Evolutionary conservation across 2,888 invertebrate species (phyloP), one percentile per base, ranked within the genome.

Genomic region (Eutolmus rufibarbis): DNA sequence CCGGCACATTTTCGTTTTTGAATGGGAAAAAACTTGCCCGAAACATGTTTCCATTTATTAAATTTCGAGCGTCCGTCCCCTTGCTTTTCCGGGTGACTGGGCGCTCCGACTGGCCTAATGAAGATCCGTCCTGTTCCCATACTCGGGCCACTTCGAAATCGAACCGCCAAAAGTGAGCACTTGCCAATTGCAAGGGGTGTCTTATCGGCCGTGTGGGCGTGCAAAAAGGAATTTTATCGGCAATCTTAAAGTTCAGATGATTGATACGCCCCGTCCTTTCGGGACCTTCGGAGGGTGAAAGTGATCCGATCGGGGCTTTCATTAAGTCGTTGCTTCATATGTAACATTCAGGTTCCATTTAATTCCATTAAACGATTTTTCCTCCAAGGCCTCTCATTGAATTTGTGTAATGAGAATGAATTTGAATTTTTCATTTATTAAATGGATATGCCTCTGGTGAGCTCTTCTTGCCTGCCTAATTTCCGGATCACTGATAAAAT

Each of bases 1-100:
- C 31, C n/a, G 34, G 43, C 85, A 86, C 81, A 84, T 84, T 84
- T 86, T 84, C 40, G 19, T 14, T 76, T n/a, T 37, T 77, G 56
- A 86, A 88, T 86, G 84, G 76, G 74, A 85, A 85, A n/a, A 86
- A 88, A 88, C 86, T 66, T 74, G 57, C 81, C 79, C 40, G 86
- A 85, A 88, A 88, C 88, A 88, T 88, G 87, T 87, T 88, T 87
- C 85, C 87, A 86, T 87, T 88, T 88, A 88, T 88, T 88, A 87
- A 88, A 88, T 87, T 87, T 87, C 88, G 86, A 82, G 76, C 74
- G 86, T 85, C 56, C 56, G 74, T 74, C 57, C 79, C 74, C 66
- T 81, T 82, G 57, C 88, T 86, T 85, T 88, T 88, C 87, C 86
- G 43, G 86, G n/a, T 88, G 86, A 88, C 79, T 86, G 86, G 16